Evolutionary conservation across 2,113 vertebrate genomes (phyloP).

Genomic region (Melospiza georgiana): DNA sequence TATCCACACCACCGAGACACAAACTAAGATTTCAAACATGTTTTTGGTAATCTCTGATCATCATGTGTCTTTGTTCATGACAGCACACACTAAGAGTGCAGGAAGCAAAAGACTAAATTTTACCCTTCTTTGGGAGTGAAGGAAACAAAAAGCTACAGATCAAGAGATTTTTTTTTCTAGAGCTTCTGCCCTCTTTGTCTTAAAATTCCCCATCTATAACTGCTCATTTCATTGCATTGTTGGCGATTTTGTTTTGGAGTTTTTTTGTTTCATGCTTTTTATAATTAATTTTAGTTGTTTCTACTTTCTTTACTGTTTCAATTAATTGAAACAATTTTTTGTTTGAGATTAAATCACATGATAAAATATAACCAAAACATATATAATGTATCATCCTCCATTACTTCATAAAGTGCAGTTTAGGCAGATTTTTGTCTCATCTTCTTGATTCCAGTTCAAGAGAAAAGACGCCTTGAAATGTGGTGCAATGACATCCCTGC

Average conservation of each 20-base stretch:
- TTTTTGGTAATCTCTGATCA: not conserved
- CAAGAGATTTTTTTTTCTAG: not conserved
- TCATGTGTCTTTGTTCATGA: not conserved
- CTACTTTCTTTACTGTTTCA: not conserved
- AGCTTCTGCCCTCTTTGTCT: not conserved
- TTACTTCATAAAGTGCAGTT: not conserved
- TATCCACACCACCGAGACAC: not conserved
- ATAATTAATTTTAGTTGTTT: not conserved
- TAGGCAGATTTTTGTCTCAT: not conserved
- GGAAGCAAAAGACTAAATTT: not conserved
- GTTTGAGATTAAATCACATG: not conserved
- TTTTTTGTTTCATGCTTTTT: not conserved
- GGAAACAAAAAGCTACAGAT: not conserved
- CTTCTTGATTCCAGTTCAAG: not conserved
- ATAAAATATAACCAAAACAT: not conserved
- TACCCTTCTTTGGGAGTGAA: not conserved
- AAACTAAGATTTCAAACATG: not conserved
- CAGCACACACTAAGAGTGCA: not conserved
- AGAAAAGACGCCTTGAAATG: not conserved
- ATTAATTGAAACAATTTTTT: not conserved
- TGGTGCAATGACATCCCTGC: not conserved
- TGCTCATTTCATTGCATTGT: not conserved
- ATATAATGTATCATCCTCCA: not conserved
- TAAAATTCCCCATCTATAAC: not conserved
- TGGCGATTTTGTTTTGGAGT: not conserved